Evolutionary conservation across 92 coral and sea anemone genomes (phyloP), one percentile per base, ranked within the genome.

Genomic region (Porites divaricata): DNA sequence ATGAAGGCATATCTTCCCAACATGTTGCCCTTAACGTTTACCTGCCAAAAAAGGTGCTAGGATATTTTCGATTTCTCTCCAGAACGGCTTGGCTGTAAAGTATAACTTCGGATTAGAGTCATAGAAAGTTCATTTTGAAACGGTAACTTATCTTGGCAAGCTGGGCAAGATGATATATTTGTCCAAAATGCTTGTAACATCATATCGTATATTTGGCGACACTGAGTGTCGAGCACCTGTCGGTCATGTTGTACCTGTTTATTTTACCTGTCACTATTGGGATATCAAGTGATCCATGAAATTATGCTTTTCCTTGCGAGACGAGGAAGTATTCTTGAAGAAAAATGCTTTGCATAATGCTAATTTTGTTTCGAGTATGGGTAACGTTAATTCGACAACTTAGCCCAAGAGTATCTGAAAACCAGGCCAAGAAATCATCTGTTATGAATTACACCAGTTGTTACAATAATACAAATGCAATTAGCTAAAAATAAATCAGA

Each of bases 1-100:
- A 73, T 83, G 69, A 79, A 66, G 22, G 83, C 16, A 68, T 84
- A 79, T 76, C 75, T 89, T 75, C 59, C 86, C 65, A 51, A 48
- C 92, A 89, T 89, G 62, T 50, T 57, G 11, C 23, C 15, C 9
- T 19, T 52, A 35, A 49, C n/a, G 70, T n/a, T 13, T 48, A 12
- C 48, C 58, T 2, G 35, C 61, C 15, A 21, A 25, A 50, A 57
- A 9, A 26, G 54, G 15, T n/a, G 68, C 1, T 24, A 58, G 1
- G 10, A 24, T 16, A 21, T 12, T 41, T 68, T 35, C 20, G 11
- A 20, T 12, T 19, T 41, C 74, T 54, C 7, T 35, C 16, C 35
- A 19, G 35, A 50, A 9, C 11, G 23, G 62, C 9, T 24, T 69
- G 56, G 68, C 13, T 79, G 16, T 54, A 8, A 54, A 45, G 19